Conservation (phyloP, 2,113 vertebrate species). For the Malurus alboscapulatus region DNA sequence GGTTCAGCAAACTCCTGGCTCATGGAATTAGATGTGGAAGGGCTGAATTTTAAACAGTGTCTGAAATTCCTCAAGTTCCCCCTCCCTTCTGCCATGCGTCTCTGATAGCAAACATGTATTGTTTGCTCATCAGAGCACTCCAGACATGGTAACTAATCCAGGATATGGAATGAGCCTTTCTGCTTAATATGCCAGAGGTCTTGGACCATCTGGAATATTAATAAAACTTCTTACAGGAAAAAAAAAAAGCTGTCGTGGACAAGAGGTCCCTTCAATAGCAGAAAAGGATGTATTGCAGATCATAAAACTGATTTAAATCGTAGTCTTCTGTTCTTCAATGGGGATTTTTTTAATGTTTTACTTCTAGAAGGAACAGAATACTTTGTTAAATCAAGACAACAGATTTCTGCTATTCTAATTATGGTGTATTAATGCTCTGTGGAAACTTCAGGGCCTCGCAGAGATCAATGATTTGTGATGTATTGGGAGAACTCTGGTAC, state of each 20-base stretch:
- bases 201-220: conserved; percentile 20
- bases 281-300: background rate
- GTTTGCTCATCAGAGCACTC: background rate
- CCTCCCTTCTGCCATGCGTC: background rate
- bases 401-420: conserved; percentile 2
- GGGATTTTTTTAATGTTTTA: background rate
- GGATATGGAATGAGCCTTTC: conserved; percentile 1
- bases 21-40: background rate
- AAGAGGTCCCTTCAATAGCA: background rate
- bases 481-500: background rate
- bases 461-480: background rate
- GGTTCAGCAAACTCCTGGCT: background rate
- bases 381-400: background rate
- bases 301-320: background rate
- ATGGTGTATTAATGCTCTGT: background rate
- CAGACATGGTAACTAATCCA: conserved; percentile 4
- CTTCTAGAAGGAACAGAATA: background rate
- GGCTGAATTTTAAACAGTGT: background rate
- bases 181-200: background rate
- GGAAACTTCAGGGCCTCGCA: background rate
- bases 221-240: background rate
- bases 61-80: background rate
- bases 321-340: background rate
- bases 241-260: background rate
- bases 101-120: background rate